Evolutionary conservation across 1,140 invertebrate genomes (phyloP), one percentile per base, ranked within the genome.

Genomic region (Conus ventricosus): DNA sequence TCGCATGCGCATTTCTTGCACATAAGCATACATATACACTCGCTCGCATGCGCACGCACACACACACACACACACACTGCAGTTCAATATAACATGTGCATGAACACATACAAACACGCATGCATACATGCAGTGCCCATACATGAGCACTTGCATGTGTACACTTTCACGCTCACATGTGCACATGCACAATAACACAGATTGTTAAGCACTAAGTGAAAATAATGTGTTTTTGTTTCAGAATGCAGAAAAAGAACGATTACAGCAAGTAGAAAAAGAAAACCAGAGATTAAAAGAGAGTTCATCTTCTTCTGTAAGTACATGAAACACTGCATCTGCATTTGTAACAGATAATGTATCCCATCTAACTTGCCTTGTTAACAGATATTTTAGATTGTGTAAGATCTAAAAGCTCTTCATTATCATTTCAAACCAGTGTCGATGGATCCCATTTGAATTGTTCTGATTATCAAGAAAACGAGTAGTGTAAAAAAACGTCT

Each of bases 261-360:
- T 87, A n/a, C 17, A 51, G n/a, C 51, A 78, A 25, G 20, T 87
- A 80, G 85, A 87, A 78, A 75, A 87, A 78, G 85, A 87, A 57
- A 87, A 87, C 71, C 39, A 87, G 85, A 87, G 85, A 53, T 78
- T 87, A 76, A 87, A 80, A 80, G 27, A n/a, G 5, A 78, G n/a
- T 87, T 76, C 20, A 75, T 76, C 11, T 87, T 54, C 85, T 71
- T 78, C 85, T 3, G 85, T 87, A 75, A 87, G 85, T 78, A 86
- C 55, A 10, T 71, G 23, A 25, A 39, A 39, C 39, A 39, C 39
- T 39, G 39, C 39, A 39, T 1, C 39, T 39, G 39, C 0, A 39
- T 39, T 39, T 39, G 39, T 39, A 39, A 39, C 39, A 39, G 39
- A 39, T 39, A 60, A 60, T 60, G 57, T 60, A 4, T 60, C 57